phyloP scores from a whole-genome alignment of 2,888 invertebrate species.

The Lithophane socia region DNA sequence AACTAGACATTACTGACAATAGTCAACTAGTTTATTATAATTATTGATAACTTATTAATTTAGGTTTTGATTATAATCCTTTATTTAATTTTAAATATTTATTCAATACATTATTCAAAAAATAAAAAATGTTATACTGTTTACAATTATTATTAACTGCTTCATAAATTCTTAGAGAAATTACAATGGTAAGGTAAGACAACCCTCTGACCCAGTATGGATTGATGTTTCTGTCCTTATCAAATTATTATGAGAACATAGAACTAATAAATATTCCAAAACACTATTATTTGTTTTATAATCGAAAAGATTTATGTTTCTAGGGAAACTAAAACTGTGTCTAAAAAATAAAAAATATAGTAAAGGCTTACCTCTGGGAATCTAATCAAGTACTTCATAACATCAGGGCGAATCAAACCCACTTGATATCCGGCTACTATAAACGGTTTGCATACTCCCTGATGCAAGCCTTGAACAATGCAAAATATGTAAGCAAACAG shows the following conservation, averaged over 20 bases:
- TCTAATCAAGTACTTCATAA: conserved; percentile 94
- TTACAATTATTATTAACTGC: not conserved
- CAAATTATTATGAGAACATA: not conserved
- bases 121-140: not conserved
- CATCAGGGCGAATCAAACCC: conserved; percentile 96
- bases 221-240: not conserved
- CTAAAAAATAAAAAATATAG: not conserved
- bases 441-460: conserved; percentile 96
- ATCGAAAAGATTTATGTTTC: not conserved
- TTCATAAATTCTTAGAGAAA: not conserved
- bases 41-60: not conserved
- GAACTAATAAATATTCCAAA: conserved; percentile 4
- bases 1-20: conserved; percentile 11
- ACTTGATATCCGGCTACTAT: conserved; percentile 97
- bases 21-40: not conserved
- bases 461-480: conserved; percentile 92
- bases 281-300: not conserved
- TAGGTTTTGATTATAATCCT: not conserved
- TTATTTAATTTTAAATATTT: too few species aligned
- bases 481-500: conserved; percentile 66
- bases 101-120: too few species aligned
- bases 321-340: not conserved
- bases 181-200: not conserved
- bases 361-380: conserved; percentile 93
- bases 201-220: conserved; percentile 2